Percentiles rank a stretch among this genome's conserved stretches.
Evolutionary conservation across 2,888 invertebrate species (phyloP).

Genomic region (Notodonta dromedarius): DNA sequence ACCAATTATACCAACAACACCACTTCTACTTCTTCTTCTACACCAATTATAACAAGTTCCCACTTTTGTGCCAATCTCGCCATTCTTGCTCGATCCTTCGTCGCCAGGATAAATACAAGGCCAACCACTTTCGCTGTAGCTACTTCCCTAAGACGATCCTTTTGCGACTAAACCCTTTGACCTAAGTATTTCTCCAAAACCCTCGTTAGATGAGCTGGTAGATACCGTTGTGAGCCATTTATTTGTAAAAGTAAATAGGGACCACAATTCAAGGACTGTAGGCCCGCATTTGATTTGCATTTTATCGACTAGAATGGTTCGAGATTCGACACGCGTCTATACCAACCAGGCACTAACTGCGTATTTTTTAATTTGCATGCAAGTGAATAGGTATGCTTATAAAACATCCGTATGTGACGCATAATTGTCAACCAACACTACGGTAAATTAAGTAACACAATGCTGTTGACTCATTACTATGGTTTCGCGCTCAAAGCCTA

Average conservation of each 20-base stretch:
- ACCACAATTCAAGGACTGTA: no score
- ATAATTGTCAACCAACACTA: constrained; percentile 13
- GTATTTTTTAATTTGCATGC: neutral
- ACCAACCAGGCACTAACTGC: neutral
- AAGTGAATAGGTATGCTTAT: neutral
- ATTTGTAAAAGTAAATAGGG: no score
- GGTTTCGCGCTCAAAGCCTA: constrained; percentile 19
- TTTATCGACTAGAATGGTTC: no score
- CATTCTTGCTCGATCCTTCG: constrained; percentile 22
- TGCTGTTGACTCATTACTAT: constrained; percentile 30
- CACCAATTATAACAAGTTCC: no score
- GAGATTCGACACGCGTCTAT: no score
- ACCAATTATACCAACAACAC: no score
- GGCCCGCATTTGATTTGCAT: no score
- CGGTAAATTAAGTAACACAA: constrained; percentile 27
- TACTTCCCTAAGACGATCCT: constrained; percentile 25
- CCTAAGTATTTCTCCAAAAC: neutral
- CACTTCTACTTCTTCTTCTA: no score
- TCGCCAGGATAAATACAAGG: constrained; percentile 58
- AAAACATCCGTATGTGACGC: constrained; percentile 31
- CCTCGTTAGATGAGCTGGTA: neutral
- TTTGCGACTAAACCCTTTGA: constrained; percentile 23
- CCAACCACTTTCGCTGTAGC: constrained; percentile 65
- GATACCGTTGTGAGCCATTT: no score
- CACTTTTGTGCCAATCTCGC: neutral